Evolutionary conservation across 1,140 invertebrate species (phyloP).

Genomic region (Bombus superbus): DNA sequence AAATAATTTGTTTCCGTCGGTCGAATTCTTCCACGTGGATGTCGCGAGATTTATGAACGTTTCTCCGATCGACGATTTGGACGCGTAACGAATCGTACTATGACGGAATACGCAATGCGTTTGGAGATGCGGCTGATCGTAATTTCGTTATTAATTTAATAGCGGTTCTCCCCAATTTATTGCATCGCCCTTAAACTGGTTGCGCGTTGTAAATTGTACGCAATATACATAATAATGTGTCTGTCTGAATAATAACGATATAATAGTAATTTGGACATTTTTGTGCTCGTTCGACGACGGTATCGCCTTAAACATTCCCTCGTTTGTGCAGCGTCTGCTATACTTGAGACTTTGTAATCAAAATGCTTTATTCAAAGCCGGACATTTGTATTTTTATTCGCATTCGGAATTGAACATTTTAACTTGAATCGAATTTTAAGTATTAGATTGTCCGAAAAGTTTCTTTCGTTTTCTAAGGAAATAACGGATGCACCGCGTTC

Average conservation of each 20-base stretch:
- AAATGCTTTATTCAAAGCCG: too few species aligned
- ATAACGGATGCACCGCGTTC: too few species aligned
- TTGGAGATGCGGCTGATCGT: background rate
- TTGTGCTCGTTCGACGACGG: too few species aligned
- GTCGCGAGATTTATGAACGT: background rate
- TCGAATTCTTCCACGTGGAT: background rate
- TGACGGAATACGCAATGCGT: constrained; percentile 29
- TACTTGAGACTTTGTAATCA: too few species aligned
- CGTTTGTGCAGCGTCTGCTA: too few species aligned
- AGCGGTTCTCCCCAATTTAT: background rate
- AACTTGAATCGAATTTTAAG: too few species aligned
- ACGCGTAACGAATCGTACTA: background rate
- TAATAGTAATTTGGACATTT: background rate
- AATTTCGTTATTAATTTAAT: constrained; percentile 42
- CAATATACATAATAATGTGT: background rate
- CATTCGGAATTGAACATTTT: too few species aligned
- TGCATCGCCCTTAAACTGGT: background rate
- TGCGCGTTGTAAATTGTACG: constrained; percentile 11
- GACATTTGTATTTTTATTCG: too few species aligned
- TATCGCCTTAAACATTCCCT: too few species aligned
- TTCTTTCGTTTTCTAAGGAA: too few species aligned
- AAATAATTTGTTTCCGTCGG: background rate
- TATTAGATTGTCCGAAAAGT: too few species aligned
- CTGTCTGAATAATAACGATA: background rate
- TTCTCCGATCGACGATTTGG: background rate